Percentiles rank a stretch among this genome's conserved stretches.
phyloP scores from a whole-genome alignment of 1,140 invertebrate genomes.

The Lordiphosa stackelbergi region DNA sequence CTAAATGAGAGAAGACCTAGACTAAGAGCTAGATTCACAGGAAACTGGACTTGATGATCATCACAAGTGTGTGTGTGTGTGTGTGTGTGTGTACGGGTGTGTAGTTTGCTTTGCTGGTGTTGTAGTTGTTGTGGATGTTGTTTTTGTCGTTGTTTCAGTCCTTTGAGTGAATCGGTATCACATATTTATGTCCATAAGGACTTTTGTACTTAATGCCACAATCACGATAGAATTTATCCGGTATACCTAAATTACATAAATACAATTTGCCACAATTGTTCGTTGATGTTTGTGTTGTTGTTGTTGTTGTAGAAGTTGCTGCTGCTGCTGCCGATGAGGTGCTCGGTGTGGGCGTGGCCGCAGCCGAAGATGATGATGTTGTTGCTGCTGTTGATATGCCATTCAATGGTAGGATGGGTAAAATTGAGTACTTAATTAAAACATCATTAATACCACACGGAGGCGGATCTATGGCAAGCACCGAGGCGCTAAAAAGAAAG shows the following conservation, averaged over 20 bases:
- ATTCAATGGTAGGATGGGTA: slow-evolving; percentile 85
- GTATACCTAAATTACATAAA: slow-evolving; percentile 91
- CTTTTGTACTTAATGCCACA: slow-evolving; percentile 89
- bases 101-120: slow-evolving; percentile 19
- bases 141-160: slow-evolving; percentile 68
- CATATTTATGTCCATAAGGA: slow-evolving; percentile 92
- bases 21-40: slow-evolving; percentile 73
- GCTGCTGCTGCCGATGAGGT: slow-evolving; percentile 39
- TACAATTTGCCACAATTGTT: slow-evolving; percentile 86
- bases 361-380: slow-evolving; percentile 34
- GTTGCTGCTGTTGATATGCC: slow-evolving; percentile 72
- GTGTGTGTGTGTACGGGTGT: slow-evolving; percentile 40
- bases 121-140: slow-evolving; percentile 28
- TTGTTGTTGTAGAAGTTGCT: neutral
- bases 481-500: slow-evolving; percentile 80
- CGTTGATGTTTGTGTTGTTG: slow-evolving; percentile 77
- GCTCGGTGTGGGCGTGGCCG: slow-evolving; percentile 35
- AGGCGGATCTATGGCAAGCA: slow-evolving; percentile 90
- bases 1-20: slow-evolving; percentile 57
- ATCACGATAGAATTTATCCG: slow-evolving; percentile 85
- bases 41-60: slow-evolving; percentile 74
- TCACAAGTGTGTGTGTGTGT: slow-evolving; percentile 63
- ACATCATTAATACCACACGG: slow-evolving; percentile 82
- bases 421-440: slow-evolving; percentile 85
- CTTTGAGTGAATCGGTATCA: slow-evolving; percentile 88